phyloP scores from a whole-genome alignment of 2,888 invertebrate species.

The Leptinotarsa tumamoca region DNA sequence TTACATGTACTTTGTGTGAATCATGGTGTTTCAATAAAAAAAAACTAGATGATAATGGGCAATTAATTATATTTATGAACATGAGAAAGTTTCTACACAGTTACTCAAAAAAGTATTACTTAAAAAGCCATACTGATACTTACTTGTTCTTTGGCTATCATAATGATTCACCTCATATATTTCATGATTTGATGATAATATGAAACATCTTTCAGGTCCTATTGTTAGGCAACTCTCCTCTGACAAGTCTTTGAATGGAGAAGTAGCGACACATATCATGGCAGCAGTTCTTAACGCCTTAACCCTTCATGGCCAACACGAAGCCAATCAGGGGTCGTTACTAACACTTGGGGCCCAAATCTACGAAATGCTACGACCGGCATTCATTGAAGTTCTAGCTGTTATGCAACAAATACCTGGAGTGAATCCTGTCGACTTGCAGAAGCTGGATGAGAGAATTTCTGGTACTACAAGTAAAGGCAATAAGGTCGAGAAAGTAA shows the following conservation, averaged over 20 bases:
- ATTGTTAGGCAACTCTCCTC: conserved; percentile 76
- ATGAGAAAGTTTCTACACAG: no score
- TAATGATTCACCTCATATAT: no score
- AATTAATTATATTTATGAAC: no score
- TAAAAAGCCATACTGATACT: no score
- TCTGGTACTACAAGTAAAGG: conserved; percentile 75
- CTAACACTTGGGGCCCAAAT: conserved; percentile 85
- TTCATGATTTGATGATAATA: background rate
- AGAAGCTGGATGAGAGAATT: conserved; percentile 88
- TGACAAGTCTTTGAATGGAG: conserved; percentile 74
- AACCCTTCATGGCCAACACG: conserved; percentile 90
- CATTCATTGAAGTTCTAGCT: conserved; percentile 78
- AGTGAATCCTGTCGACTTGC: conserved; percentile 82
- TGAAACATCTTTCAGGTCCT: conserved; percentile 66
- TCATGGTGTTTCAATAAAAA: no score
- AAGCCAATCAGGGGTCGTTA: conserved; percentile 85
- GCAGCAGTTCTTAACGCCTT: conserved; percentile 79
- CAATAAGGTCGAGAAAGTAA: conserved; percentile 87
- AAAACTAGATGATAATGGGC: no score
- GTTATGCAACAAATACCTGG: conserved; percentile 85
- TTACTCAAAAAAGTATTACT: no score
- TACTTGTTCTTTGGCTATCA: no score
- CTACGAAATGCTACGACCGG: conserved; percentile 85
- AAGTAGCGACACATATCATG: conserved; percentile 80
- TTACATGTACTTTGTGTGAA: no score